Evolutionary conservation across 2,797 vertebrate genomes (phyloP).

Genomic region (Lates japonicus): DNA sequence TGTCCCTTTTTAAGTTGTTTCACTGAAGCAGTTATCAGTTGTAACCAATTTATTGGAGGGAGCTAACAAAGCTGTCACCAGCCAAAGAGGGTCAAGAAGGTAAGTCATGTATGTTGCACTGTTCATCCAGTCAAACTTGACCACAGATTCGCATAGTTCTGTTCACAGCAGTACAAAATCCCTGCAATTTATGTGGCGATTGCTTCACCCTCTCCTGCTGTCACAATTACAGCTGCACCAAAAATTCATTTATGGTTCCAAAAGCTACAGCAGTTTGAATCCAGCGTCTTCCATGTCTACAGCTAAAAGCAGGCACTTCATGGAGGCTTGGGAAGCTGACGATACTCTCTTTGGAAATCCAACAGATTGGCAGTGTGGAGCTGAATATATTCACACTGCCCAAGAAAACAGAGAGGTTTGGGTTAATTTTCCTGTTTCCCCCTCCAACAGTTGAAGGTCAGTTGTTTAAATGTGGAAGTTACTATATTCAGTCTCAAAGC

Average conservation of each 20-base stretch:
- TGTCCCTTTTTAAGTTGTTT: background rate
- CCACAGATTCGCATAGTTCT: background rate
- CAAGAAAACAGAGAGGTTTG: too few relatives aligned
- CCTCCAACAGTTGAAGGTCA: too few relatives aligned
- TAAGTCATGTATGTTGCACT: background rate
- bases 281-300: background rate
- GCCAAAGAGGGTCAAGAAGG: background rate
- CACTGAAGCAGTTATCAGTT: background rate
- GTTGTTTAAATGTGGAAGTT: too few relatives aligned
- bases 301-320: background rate
- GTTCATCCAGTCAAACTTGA: background rate
- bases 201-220: background rate
- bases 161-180: background rate
- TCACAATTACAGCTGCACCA: background rate
- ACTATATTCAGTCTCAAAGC: too few relatives aligned
- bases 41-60: background rate
- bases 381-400: too few relatives aligned
- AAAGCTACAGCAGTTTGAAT: background rate
- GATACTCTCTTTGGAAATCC: background rate
- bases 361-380: background rate
- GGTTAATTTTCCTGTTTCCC: too few relatives aligned
- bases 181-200: background rate
- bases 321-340: background rate
- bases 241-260: background rate
- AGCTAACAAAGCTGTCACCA: constrained; percentile 3